Conservation (phyloP, 2,797 vertebrate genomes). For the Champsocephalus gunnari region DNA sequence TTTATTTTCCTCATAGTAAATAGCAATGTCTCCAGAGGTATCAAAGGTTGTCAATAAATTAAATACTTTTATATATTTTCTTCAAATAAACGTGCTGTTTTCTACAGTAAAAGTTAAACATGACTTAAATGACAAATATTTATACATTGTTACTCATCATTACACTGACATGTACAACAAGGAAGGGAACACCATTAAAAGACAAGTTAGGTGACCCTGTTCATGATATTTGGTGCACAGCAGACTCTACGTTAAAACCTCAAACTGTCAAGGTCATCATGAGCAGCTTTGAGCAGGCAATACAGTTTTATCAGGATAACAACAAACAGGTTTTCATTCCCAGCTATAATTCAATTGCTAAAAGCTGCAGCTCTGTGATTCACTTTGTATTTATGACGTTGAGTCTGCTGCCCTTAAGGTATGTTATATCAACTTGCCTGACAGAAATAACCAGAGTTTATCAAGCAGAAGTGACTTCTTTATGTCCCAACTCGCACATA, state of each 20-base stretch:
- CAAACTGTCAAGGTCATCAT: conserved; percentile 28
- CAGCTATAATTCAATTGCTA: background rate
- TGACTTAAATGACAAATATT: background rate
- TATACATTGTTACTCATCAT: background rate
- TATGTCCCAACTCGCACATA: conserved; percentile 20
- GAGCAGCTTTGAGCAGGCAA: conserved; percentile 13
- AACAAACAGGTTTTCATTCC: conserved; percentile 31
- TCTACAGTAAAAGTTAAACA: background rate
- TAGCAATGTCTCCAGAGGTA: background rate
- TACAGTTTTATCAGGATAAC: conserved; percentile 23
- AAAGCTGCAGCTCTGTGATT: conserved; percentile 30
- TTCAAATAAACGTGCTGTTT: background rate
- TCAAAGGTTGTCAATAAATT: background rate
- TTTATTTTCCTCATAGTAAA: conserved; percentile 6
- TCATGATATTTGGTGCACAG: conserved; percentile 10
- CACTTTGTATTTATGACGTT: conserved; percentile 5
- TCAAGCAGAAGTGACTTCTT: conserved; percentile 45
- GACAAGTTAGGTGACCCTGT: conserved; percentile 3
- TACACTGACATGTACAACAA: background rate
- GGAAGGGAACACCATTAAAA: conserved; percentile 1
- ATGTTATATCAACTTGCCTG: conserved; percentile 21
- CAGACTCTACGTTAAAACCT: background rate
- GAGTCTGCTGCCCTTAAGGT: conserved; percentile 12
- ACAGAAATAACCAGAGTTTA: conserved; percentile 51
- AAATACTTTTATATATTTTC: background rate